Base-by-base conservation (phyloP, 2,797 vertebrate species). In the Euphonia xanthogaster region DNA sequence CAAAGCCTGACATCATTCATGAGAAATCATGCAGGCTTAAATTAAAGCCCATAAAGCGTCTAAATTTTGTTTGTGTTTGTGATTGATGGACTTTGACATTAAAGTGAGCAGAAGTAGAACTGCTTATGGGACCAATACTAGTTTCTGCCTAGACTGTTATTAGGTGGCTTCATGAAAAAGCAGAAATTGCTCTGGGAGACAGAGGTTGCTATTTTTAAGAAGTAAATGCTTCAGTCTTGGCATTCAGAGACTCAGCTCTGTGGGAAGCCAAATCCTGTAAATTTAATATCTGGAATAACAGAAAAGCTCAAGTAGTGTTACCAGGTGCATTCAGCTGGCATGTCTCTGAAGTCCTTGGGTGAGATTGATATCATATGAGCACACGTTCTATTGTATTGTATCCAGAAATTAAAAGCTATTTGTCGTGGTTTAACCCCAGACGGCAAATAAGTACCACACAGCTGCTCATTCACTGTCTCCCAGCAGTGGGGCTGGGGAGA, bases 321-420 rank as follows among this genome's bases (percentile, higher is more conserved):
- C 92, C 93, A 94, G 87, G 70, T 94, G 66, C 70, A 18, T 91
- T 94, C 70, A 76, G 44, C 82, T 94, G 58, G 57, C 57, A 48
- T n/a, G 33, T 62, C 50, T 77, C 68, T 71, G 77, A 86, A 91
- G 87, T 91, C 91, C 73, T 90, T 58, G 48, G 27, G 70, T 14
- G 9, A 88, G 70, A 74, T 78, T 1, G 3, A 8, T 93, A 85
- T 62, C 77, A 73, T 39, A 54, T 27, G 50, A 92, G 50, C 57
- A 35, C 78, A 47, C 33, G 0, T 78, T 96, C 68, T 66, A 30
- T 71, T 81, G 63, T 77, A 72, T 48, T 54, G 50, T 62, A 70
- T 84, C 73, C 82, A 94, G 65, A 91, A 94, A 90, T 86, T 48
- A 80, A 91, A 96, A 94, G 76, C 75, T 87, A 30, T 86, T 92